Base-by-base conservation (phyloP, 2,888 invertebrate species). In the Anorthoa munda region DNA sequence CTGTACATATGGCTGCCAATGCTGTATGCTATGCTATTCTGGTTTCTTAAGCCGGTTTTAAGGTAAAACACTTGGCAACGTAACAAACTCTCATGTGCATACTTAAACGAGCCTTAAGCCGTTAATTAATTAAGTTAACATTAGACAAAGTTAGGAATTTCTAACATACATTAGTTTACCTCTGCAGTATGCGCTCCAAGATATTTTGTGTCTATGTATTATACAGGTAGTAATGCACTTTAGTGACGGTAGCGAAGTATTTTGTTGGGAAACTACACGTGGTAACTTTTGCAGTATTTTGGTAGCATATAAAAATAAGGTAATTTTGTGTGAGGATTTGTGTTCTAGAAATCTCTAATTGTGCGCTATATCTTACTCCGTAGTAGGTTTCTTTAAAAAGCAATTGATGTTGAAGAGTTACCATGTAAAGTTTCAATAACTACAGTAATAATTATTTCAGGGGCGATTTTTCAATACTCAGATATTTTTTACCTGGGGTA, bases 161-260 rank as follows among this genome's bases (percentile, higher is more conserved):
- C 67, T 66, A 68, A 82, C 55, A 48, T 51, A 64, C 76, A 76
- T 75, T 75, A 81, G 51, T 69, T 81, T 63, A 66, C 76, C 71
- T 70, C 46, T 46, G 53, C 55, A 15, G 56, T 45, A 64, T 71
- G 65, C 50, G 31, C 15, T 21, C 11, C 4, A 18, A 77, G 48
- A 72, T 77, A 72, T 68, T 82, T 72, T 65, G 21, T 66, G 61
- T 55, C 51, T 72, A 53, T 39, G 48, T 31, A 59, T 65, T 65
- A 56, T 26, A 31, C 26, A 23, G 48, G 18, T 63, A 9, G 45
- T 64, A 55, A 61, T 66, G 48, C 21, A 58, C 56, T 66, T 26
- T 66, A 64, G 51, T 21, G 48, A 51, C 21, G 17, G 31, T 51
- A 26, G 31, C 4, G 15, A 17, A 50, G 9, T 11, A 65, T 65